phyloP scores from a whole-genome alignment of 1,140 invertebrate genomes.

The Bombus haemorrhoidalis region DNA sequence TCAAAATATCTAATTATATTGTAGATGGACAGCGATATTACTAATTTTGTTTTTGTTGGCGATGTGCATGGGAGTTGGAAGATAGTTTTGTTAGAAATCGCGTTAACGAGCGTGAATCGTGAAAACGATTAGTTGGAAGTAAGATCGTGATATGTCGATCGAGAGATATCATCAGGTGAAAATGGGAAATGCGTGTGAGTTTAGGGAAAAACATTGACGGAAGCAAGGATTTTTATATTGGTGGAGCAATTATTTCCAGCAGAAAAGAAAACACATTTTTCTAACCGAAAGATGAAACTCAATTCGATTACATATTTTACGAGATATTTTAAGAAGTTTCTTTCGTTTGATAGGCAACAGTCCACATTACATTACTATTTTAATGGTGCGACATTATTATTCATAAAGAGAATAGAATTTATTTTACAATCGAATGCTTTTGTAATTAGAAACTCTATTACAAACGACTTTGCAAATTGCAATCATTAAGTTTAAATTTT shows the following conservation, averaged over 20 bases:
- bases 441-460: not conserved
- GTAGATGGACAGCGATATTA: not conserved
- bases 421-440: not conserved
- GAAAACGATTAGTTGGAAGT: slow-evolving; percentile 9
- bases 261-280: not conserved
- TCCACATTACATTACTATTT: too few relatives aligned
- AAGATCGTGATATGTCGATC: slow-evolving; percentile 6
- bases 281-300: not conserved
- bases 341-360: not conserved
- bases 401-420: not conserved
- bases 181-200: not conserved
- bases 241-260: slow-evolving; percentile 20
- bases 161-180: slow-evolving; percentile 1
- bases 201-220: not conserved
- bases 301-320: not conserved
- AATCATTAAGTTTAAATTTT: not conserved
- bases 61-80: not conserved
- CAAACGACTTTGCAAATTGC: not conserved
- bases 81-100: not conserved
- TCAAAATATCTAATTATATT: too few relatives aligned
- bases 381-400: not conserved
- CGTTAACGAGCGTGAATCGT: not conserved
- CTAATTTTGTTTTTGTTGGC: not conserved
- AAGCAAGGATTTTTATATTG: not conserved
- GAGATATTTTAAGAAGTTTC: not conserved